Base-by-base conservation (phyloP, 2,888 invertebrate species). In the Pedicia rivosa region DNA sequence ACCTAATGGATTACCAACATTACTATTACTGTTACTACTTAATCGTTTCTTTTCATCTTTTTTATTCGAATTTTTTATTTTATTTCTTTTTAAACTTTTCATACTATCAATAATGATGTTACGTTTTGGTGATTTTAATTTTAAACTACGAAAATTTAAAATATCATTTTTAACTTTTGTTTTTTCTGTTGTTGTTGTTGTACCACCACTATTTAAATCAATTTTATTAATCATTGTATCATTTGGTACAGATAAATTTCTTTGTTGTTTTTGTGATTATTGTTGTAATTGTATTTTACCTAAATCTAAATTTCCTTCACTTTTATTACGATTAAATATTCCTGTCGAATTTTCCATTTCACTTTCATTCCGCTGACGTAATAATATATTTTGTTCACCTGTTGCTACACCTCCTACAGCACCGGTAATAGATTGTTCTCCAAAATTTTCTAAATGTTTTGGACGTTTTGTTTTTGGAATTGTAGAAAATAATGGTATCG, bases 401-500 rank as follows among this genome's bases (percentile, higher is more conserved):
- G n/a, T n/a, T n/a, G n/a, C n/a, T n/a, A n/a, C n/a, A n/a, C n/a
- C n/a, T n/a, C n/a, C n/a, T n/a, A n/a, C n/a, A n/a, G n/a, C n/a
- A n/a, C n/a, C n/a, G n/a, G n/a, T n/a, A n/a, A n/a, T n/a, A n/a
- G n/a, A n/a, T n/a, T n/a, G n/a, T n/a, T n/a, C n/a, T n/a, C n/a
- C n/a, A n/a, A n/a, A n/a, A n/a, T n/a, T n/a, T n/a, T n/a, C n/a
- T n/a, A n/a, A n/a, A n/a, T n/a, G n/a, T n/a, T 32, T 12, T 2
- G 20, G 20, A 9, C 32, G 32, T 32, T 43, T 40, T 63, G 52
- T 65, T 66, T 44, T 68, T 42, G 49, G 65, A 65, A 56, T 70
- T 59, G 53, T 66, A 55, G 54, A 55, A 38, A 57, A 55, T 1
- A 57, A 49, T 36, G 84, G 84, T 44, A 82, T 60, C 8, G 81